Percentiles rank a stretch among this genome's conserved stretches.
Conservation (phyloP, 2,113 vertebrate genomes). For the Suncus etruscus region DNA sequence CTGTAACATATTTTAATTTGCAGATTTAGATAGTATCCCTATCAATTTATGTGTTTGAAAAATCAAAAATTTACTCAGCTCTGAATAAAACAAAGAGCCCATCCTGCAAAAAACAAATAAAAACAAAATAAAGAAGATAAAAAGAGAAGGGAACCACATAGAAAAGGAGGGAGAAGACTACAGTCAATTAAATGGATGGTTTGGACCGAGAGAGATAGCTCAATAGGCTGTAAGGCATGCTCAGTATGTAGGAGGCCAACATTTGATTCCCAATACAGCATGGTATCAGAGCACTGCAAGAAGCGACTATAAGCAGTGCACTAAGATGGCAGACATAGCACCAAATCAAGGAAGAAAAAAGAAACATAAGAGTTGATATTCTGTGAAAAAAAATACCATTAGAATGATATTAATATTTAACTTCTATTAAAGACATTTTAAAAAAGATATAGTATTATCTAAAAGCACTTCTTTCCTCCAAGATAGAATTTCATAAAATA, state of each 20-base stretch:
- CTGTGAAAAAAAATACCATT: neutral
- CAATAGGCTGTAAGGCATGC: no score
- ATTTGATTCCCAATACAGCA: no score
- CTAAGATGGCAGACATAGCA: no score
- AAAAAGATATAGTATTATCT: neutral
- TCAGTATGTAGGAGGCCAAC: no score
- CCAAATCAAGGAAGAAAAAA: no score
- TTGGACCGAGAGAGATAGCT: no score
- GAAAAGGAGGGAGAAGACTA: neutral
- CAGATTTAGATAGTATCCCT: slow-evolving; percentile 13
- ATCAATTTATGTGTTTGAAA: slow-evolving; percentile 28
- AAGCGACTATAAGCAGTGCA: no score
- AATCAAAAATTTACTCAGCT: slow-evolving; percentile 48
- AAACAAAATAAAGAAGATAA: neutral
- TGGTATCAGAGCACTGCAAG: no score
- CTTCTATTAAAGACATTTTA: slow-evolving; percentile 29
- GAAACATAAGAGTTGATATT: neutral
- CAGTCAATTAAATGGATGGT: neutral
- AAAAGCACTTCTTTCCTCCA: neutral
- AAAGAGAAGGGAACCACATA: no score
- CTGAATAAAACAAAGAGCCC: neutral
- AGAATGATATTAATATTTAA: neutral
- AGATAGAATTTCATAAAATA: neutral
- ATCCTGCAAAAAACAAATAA: neutral
- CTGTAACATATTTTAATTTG: neutral